Evolutionary conservation across 2,113 vertebrate genomes (phyloP), one percentile per base, ranked within the genome.

Genomic region (Calidris pugnax): DNA sequence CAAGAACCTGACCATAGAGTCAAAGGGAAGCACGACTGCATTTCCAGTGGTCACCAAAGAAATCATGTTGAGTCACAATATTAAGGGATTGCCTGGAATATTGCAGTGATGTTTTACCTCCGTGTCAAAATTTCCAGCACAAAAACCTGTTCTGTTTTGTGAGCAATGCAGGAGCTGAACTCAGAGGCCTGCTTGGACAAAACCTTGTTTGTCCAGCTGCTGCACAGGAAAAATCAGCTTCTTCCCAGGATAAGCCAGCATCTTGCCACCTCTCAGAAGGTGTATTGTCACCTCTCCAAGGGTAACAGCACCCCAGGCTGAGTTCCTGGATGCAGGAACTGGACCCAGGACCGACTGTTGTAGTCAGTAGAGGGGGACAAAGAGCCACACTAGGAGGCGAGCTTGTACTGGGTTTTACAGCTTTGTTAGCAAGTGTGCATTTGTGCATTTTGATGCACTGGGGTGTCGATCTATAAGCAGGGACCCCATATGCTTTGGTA

Each of bases 361-460:
- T 30, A 66, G 95, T 73, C 97, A 69, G 92, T 8, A 97, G 97
- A 95, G 95, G 94, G 96, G 81, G 87, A 85, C 96, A 94, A 86
- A 94, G 95, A 87, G 96, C 94, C 67, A 14, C 91, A 19, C 14
- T 10, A 2, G 57, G 60, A 88, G 50, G 3, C 0, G 7, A 71
- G 64, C 26, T 68, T 1, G 18, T 1, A 0, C 30, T 53, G 67
- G 13, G 19, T 73, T 66, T 23, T 9, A 4, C 33, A 10, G 39
- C 77, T 85, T 55, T 23, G n/a, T 18, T 24, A 71, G 79, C 55
- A 47, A 50, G 47, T 8, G 67, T 3, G 14, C n/a, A 7, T 77
- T 84, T n/a, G n/a, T n/a, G n/a, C n/a, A n/a, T n/a, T n/a, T n/a
- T 24, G 57, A 64, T 60, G 83, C 56, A 2, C 57, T 48, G 81